Conservation (phyloP, 2,797 vertebrate genomes). For the Silurus lanzhouensis region DNA sequence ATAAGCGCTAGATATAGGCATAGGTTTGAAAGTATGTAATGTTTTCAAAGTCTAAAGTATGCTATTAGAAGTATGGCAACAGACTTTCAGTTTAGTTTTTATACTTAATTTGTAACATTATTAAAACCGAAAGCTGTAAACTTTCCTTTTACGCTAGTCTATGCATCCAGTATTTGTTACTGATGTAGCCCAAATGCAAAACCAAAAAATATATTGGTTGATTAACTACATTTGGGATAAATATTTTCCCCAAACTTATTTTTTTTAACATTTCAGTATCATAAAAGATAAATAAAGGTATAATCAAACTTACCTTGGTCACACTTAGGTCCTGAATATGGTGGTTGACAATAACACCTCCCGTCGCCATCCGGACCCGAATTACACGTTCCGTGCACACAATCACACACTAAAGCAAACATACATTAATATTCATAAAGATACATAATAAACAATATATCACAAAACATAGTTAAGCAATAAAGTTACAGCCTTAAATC, state of each 20-base stretch:
- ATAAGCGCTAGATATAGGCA: background rate
- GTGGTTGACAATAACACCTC: slow-evolving; percentile 85
- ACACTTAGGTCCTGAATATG: slow-evolving; percentile 83
- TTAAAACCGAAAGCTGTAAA: background rate
- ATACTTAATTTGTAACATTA: background rate
- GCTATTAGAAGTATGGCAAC: background rate
- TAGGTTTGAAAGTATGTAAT: background rate
- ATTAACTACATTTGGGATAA: background rate
- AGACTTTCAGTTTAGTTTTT: background rate
- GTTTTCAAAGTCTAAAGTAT: too few species aligned
- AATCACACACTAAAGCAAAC: slow-evolving; percentile 80
- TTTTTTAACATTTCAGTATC: background rate
- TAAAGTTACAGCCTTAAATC: too few species aligned
- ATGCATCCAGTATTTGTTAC: background rate
- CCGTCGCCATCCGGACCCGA: slow-evolving; percentile 78
- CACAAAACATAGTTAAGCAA: background rate
- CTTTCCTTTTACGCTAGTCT: background rate
- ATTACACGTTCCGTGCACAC: slow-evolving; percentile 81
- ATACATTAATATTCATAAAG: background rate
- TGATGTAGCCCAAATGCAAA: background rate
- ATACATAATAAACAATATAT: background rate
- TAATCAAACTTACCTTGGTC: slow-evolving; percentile 76
- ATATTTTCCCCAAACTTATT: background rate
- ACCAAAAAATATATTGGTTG: background rate
- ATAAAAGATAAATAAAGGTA: background rate